These are phyloP conservation scores for Muscicapa striata DNA, from an alignment of 2,797 vertebrate genomes.

Conservation along the genomic window DNA sequence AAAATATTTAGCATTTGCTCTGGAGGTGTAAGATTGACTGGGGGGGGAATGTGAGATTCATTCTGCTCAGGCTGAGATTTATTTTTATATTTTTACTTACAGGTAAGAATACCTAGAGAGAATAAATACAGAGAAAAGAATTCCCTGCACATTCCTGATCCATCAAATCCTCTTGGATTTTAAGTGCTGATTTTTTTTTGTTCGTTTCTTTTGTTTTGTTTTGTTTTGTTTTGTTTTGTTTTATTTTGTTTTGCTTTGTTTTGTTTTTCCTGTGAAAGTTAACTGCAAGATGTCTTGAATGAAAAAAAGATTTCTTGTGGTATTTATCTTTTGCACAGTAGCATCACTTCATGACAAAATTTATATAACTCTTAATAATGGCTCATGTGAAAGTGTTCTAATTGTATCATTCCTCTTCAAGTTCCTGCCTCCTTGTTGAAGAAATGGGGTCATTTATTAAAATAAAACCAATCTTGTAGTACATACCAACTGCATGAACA, in stretches of 20 bases:
- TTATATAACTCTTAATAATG: not conserved
- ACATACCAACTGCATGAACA: not conserved
- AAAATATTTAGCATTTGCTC: conserved; percentile 1
- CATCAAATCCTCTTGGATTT: not conserved
- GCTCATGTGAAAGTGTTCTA: not conserved
- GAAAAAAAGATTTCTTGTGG: not conserved
- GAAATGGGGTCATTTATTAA: not conserved
- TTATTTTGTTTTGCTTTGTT: not conserved
- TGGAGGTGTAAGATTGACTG: not conserved
- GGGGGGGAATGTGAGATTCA: not conserved
- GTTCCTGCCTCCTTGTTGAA: not conserved
- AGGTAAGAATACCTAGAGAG: not conserved
- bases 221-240: not conserved
- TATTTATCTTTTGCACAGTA: not conserved
- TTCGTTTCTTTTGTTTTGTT: not conserved
- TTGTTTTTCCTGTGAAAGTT: not conserved
- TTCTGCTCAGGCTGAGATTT: not conserved
- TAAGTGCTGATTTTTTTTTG: not conserved
- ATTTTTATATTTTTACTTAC: not conserved
- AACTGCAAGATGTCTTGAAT: not conserved
- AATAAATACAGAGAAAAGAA: not conserved
- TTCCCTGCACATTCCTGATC: not conserved
- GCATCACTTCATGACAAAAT: not conserved
- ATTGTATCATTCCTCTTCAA: not conserved
- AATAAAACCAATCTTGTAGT: not conserved